Conservation (phyloP, 2,888 invertebrate species). For the Frankliniella intonsa region DNA sequence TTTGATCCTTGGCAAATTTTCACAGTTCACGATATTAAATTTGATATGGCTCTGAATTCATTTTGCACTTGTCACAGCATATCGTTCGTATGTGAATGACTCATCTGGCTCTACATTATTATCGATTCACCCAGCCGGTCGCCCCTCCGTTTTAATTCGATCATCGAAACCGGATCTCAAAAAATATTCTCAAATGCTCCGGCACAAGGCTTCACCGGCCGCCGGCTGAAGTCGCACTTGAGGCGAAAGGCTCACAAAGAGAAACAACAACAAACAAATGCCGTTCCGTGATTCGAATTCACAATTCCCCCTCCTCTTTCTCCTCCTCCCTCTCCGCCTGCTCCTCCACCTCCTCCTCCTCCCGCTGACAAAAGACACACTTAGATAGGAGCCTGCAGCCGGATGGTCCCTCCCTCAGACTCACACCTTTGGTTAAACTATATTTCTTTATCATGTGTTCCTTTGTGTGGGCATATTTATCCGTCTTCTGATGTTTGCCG, state of each 20-base stretch:
- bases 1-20: too few relatives aligned
- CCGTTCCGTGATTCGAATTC: conserved; percentile 19
- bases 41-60: too few relatives aligned
- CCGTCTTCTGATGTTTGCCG: conserved; percentile 19
- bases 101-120: too few relatives aligned
- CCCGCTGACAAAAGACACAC: conserved; percentile 13
- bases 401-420: background rate
- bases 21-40: too few relatives aligned
- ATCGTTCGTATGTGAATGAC: too few relatives aligned
- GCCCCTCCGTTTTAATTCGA: too few relatives aligned
- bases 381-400: background rate
- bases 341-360: background rate
- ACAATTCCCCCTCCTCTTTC: background rate
- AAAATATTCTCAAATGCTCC: too few relatives aligned
- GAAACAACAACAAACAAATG: conserved; percentile 27
- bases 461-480: conserved; percentile 19
- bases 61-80: too few relatives aligned
- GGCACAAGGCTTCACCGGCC: background rate
- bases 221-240: conserved; percentile 7
- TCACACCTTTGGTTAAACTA: conserved; percentile 18
- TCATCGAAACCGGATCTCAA: too few relatives aligned
- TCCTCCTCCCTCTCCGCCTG: too few relatives aligned
- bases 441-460: conserved; percentile 25
- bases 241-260: conserved; percentile 19
- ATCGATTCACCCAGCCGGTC: too few relatives aligned